Evolutionary conservation across 2,797 vertebrate species (phyloP).

Genomic region (Mico argentatus): DNA sequence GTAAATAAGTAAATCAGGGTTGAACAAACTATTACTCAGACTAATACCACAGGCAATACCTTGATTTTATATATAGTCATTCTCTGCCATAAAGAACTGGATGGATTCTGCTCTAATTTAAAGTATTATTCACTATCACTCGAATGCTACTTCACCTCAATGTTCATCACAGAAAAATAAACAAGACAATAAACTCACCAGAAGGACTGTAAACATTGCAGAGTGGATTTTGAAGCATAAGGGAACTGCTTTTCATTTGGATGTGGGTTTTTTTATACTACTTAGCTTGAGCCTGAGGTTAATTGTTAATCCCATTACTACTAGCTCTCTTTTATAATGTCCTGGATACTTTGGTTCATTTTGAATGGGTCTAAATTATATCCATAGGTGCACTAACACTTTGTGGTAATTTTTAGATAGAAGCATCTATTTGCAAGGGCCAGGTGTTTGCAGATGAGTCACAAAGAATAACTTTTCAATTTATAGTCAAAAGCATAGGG

Average conservation of each 20-base stretch:
- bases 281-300: constrained; percentile 10
- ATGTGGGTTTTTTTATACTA: neutral
- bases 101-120: neutral
- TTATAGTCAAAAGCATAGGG: neutral
- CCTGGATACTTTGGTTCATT: neutral
- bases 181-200: neutral
- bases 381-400: neutral
- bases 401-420: constrained; percentile 41
- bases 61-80: neutral
- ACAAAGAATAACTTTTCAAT: constrained; percentile 42
- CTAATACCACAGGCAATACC: neutral
- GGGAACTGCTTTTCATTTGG: neutral
- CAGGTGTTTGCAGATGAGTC: neutral
- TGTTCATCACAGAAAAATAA: constrained; percentile 20
- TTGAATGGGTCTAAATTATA: constrained; percentile 29
- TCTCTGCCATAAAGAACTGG: neutral
- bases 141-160: neutral
- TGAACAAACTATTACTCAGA: neutral
- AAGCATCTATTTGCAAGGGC: constrained; percentile 8
- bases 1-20: neutral
- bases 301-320: constrained; percentile 14
- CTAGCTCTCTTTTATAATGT: neutral
- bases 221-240: constrained; percentile 45
- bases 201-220: neutral
- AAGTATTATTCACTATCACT: neutral